Evolutionary conservation across 2,888 invertebrate species (phyloP).

Genomic region (Tetramorium bicarinatum): DNA sequence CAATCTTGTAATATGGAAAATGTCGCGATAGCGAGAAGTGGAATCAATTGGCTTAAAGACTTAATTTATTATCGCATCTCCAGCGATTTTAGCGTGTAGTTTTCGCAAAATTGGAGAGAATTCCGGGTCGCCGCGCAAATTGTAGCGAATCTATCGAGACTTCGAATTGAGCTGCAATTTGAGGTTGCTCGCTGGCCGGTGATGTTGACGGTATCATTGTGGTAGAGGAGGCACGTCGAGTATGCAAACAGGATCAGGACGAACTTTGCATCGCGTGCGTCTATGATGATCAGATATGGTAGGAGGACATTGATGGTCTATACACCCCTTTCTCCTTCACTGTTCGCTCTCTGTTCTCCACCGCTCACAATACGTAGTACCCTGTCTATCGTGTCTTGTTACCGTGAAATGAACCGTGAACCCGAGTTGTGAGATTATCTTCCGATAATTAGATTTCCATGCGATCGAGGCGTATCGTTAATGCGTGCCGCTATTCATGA

Average conservation of each 20-base stretch:
- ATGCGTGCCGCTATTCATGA: neutral
- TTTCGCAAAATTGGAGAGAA: slow-evolving; percentile 5
- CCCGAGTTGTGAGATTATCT: slow-evolving; percentile 21
- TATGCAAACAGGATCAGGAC: slow-evolving; percentile 71
- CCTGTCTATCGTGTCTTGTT: slow-evolving; percentile 39
- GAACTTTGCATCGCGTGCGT: slow-evolving; percentile 57
- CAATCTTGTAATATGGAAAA: slow-evolving; percentile 7
- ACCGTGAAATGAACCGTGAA: slow-evolving; percentile 33
- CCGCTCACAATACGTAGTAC: neutral
- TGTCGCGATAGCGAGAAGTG: neutral
- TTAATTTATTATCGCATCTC: slow-evolving; percentile 7
- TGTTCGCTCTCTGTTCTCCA: neutral
- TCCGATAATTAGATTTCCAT: slow-evolving; percentile 40
- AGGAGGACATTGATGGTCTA: slow-evolving; percentile 1
- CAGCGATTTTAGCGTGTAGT: neutral
- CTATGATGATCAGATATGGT: slow-evolving; percentile 22
- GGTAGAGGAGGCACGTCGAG: slow-evolving; percentile 61
- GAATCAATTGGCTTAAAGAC: slow-evolving; percentile 16
- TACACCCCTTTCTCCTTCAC: slow-evolving; percentile 18
- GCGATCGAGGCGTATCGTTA: slow-evolving; percentile 15
- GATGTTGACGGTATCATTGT: slow-evolving; percentile 72
- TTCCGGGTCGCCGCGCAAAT: neutral
- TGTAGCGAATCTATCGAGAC: neutral
- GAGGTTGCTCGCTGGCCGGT: neutral
- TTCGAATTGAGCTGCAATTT: slow-evolving; percentile 27